Evolutionary conservation across 2,113 vertebrate genomes (phyloP).

Genomic region (Xenopus borealis): DNA sequence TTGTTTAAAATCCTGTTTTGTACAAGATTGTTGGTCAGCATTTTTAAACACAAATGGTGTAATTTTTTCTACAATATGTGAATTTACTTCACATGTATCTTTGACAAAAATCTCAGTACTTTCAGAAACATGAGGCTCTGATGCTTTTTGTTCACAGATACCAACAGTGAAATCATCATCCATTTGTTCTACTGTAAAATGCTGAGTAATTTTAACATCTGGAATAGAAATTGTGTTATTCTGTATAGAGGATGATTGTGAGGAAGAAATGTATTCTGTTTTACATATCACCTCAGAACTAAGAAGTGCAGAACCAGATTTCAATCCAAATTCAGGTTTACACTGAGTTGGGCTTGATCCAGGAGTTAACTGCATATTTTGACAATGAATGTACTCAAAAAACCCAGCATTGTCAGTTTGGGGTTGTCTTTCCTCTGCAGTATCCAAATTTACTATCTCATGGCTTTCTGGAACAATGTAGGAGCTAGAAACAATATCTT

Average conservation of each 20-base stretch:
- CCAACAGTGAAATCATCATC: constrained; percentile 71
- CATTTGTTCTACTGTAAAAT: constrained; percentile 90
- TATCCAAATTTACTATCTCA: constrained; percentile 76
- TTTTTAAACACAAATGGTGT: constrained; percentile 75
- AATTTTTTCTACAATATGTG: constrained; percentile 71
- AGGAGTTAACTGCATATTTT: constrained; percentile 77
- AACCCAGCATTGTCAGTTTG: constrained; percentile 69
- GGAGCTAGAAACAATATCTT: constrained; percentile 71
- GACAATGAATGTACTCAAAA: constrained; percentile 75
- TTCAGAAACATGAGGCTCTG: constrained; percentile 75
- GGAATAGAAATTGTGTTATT: constrained; percentile 86
- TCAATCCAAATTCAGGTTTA: constrained; percentile 53
- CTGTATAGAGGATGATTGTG: constrained; percentile 65
- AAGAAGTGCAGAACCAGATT: constrained; percentile 59
- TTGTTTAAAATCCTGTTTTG: neutral
- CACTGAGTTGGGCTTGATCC: constrained; percentile 80
- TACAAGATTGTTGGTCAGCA: neutral
- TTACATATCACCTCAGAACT: constrained; percentile 49
- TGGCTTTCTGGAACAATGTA: constrained; percentile 76
- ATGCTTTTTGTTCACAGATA: constrained; percentile 75
- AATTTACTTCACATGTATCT: constrained; percentile 57
- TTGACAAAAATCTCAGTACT: constrained; percentile 71
- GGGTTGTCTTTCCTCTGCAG: constrained; percentile 65
- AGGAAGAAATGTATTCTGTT: constrained; percentile 60
- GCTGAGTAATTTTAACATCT: constrained; percentile 95